A percentile compares a stretch with the other conserved stretches of the same genome.
phyloP scores from a whole-genome alignment of 2,113 vertebrate species.

The Heteronetta atricapilla region DNA sequence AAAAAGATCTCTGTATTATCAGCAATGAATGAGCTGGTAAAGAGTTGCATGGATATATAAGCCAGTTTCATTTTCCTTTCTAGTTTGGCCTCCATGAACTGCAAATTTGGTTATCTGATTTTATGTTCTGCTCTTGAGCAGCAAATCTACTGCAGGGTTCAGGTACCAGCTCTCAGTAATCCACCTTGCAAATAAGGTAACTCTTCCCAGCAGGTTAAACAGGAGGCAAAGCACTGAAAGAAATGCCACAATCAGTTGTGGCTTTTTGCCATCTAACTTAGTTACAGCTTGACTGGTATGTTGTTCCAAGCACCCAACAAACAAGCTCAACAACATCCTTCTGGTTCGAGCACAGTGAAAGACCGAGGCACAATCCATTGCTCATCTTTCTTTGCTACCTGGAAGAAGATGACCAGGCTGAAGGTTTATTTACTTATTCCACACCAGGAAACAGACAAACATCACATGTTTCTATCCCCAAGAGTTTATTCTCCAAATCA shows the following conservation, averaged over 20 bases:
- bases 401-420: not conserved
- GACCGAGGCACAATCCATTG: not conserved
- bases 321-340: not conserved
- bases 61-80: conserved; percentile 6
- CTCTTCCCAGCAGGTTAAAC: not conserved
- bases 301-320: not conserved
- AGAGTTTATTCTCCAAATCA: not conserved
- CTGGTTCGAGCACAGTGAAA: not conserved
- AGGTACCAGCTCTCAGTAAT: not conserved
- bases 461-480: not conserved
- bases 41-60: not conserved
- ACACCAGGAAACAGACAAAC: not conserved
- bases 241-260: accelerated
- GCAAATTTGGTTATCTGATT: not conserved
- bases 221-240: not conserved
- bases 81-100: not conserved
- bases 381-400: not conserved
- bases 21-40: not conserved
- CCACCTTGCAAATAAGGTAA: not conserved
- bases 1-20: not conserved
- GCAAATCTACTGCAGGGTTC: not conserved
- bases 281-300: not conserved
- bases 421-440: not conserved
- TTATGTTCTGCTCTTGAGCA: not conserved
- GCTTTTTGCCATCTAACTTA: not conserved